phyloP scores from a whole-genome alignment of 2,113 vertebrate species.

The Ciconia maguari region DNA sequence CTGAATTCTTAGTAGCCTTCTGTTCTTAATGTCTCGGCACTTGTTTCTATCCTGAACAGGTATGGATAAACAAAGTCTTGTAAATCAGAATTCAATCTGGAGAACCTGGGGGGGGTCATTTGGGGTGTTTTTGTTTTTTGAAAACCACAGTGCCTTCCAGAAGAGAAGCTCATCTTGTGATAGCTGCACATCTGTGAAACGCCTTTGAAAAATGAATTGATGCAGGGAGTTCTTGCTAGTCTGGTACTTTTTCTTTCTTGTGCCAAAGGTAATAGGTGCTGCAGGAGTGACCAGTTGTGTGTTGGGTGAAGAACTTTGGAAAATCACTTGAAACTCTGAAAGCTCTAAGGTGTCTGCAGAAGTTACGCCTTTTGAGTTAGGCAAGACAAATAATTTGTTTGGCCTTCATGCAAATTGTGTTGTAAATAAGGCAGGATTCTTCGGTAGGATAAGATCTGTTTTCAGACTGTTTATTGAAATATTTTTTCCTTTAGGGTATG shows the following conservation, averaged over 20 bases:
- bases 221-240: background rate
- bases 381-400: background rate
- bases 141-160: background rate
- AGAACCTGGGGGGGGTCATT: background rate
- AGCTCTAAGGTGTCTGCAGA: background rate
- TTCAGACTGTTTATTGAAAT: background rate
- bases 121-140: rapidly evolving
- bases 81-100: background rate
- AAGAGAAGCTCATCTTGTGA: background rate
- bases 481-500: background rate
- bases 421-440: background rate
- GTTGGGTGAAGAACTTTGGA: background rate
- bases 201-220: background rate
- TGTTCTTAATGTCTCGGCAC: background rate
- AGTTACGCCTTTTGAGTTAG: background rate
- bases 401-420: background rate
- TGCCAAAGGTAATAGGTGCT: background rate
- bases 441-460: background rate
- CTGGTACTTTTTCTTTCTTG: background rate
- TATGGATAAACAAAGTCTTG: background rate
- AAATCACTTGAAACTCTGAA: background rate
- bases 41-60: background rate
- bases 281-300: background rate
- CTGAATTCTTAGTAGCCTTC: background rate
- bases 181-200: background rate